Base-by-base conservation (phyloP, 23 tunicate species). In the Clavelina lepadiformis region DNA sequence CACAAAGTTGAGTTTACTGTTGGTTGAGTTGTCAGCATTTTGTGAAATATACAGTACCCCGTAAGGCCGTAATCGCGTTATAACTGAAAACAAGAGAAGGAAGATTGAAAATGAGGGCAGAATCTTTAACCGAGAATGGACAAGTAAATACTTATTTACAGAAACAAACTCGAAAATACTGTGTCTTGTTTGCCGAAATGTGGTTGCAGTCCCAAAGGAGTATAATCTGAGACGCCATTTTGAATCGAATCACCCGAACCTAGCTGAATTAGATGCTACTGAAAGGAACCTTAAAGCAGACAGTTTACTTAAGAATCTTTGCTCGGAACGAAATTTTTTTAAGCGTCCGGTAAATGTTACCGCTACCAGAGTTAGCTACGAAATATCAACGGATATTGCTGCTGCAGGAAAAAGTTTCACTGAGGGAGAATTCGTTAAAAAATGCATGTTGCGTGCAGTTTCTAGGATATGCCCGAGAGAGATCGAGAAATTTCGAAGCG, bases 341-440 rank as follows among this genome's bases (percentile, higher is more conserved):
- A 22, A 60, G 45, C 46, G 7, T 31, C 25, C 66, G 38, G 6
- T 38, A n/a, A 60, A 28, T 60, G 66, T 26, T 26, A 28, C 11
- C 29, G 45, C 38, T 60, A 28, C 66, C 66, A 60, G 66, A 31
- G 38, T 60, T 60, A 24, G 45, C 15, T 28, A 26, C 66, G 46
- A 60, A 60, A 22, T 28, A 18, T 60, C 38, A 54, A 54, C n/a
- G n/a, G n/a, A n/a, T n/a, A 54, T 54, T 54, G 60, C 23, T 67
- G 73, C 73, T 46, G 73, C 73, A 27, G 60, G 60, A 67, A 20
- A 49, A 49, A 46, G 60, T 49, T 67, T 67, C 25, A 47, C 60
- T 47, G 60, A 67, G 24, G 73, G 60, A 67, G 73, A 67, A 35
- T 67, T 49, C 37, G 35, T 67, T 67, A 67, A 67, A 67, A 67